These are phyloP conservation scores for Caloenas nicobarica DNA, from an alignment of 2,113 vertebrate species.

Conservation along the genomic window DNA sequence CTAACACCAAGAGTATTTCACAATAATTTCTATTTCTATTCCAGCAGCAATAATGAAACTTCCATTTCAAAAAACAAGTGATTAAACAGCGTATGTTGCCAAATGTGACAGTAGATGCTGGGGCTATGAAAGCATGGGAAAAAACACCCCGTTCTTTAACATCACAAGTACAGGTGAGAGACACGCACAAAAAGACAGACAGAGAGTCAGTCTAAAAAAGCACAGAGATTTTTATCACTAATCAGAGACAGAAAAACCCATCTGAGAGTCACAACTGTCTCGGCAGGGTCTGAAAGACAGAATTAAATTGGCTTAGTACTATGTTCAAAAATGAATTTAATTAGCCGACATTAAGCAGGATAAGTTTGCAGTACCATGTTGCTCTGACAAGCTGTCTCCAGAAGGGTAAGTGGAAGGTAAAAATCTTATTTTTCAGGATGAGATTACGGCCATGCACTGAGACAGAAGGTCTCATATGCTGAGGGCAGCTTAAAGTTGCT, in stretches of 20 bases:
- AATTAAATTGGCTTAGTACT: constrained; percentile 56
- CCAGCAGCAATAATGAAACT: not conserved
- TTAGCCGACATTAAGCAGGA: constrained; percentile 56
- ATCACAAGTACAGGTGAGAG: constrained; percentile 14
- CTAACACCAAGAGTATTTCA: not conserved
- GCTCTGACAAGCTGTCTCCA: constrained; percentile 7
- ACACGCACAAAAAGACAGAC: not conserved
- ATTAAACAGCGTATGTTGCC: not conserved
- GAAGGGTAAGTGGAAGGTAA: not conserved
- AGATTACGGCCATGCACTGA: not conserved
- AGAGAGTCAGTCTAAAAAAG: not conserved
- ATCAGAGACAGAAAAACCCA: constrained; percentile 22
- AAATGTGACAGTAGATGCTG: not conserved
- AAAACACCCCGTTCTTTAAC: not conserved
- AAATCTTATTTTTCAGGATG: constrained; percentile 13
- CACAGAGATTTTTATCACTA: constrained; percentile 18
- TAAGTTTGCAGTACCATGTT: not conserved
- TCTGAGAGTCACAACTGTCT: constrained; percentile 25
- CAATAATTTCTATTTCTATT: not conserved
- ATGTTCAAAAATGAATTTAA: constrained; percentile 56
- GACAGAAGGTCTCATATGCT: not conserved
- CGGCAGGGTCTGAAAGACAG: constrained; percentile 38
- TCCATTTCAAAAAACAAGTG: not conserved
- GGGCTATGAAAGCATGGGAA: not conserved
- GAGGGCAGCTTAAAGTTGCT: not conserved